A percentile compares a stretch with the other conserved stretches of the same genome.
Conservation (phyloP, 92 coral and sea anemone genomes). For the Galaxea fascicularis region DNA sequence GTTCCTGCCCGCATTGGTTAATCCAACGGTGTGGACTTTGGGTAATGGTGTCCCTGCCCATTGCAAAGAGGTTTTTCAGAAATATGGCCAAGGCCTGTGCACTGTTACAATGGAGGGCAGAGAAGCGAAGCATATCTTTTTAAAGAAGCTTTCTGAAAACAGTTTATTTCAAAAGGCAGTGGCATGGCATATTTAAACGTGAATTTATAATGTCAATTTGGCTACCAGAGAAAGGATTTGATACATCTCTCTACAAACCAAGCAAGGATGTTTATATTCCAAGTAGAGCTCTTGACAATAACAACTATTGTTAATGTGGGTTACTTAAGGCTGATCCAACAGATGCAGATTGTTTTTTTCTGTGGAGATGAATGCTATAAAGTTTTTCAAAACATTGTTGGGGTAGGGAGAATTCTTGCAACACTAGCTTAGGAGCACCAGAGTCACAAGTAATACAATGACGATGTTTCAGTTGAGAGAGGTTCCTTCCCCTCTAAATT, state of each 20-base stretch:
- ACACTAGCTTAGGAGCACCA: conserved; percentile 12
- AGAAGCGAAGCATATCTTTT: conserved; percentile 51
- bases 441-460: background rate
- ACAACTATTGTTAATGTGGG: conserved; percentile 66
- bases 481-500: no score
- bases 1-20: conserved; percentile 54
- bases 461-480: no score
- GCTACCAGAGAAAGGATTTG: conserved; percentile 65
- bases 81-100: conserved; percentile 47
- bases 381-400: conserved; percentile 57
- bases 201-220: conserved; percentile 51
- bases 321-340: conserved; percentile 58
- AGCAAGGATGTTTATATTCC: conserved; percentile 73
- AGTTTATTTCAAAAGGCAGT: conserved; percentile 37
- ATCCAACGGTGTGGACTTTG: conserved; percentile 59
- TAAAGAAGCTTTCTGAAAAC: conserved; percentile 49
- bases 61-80: conserved; percentile 43
- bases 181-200: conserved; percentile 57
- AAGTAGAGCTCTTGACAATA: conserved; percentile 38
- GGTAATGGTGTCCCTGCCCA: conserved; percentile 55
- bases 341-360: conserved; percentile 45
- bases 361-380: conserved; percentile 59
- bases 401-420: conserved; percentile 34
- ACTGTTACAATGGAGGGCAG: conserved; percentile 66
- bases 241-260: conserved; percentile 37